Evolutionary conservation across 2,888 invertebrate species (phyloP), one percentile per base, ranked within the genome.

Genomic region (Calephelis perditalis): DNA sequence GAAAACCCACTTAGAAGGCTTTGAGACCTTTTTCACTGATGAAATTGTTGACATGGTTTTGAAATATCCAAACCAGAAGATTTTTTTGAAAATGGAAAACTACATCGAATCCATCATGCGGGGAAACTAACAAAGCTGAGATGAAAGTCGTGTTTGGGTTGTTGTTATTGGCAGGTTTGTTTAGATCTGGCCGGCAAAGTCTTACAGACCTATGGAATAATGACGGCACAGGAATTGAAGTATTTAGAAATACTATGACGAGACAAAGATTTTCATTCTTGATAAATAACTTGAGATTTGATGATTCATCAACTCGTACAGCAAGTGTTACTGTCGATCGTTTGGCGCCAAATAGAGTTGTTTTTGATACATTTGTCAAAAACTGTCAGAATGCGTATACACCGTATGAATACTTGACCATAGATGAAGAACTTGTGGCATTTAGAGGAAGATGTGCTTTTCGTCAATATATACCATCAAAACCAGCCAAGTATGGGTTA

Each of bases 231-330:
- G 62, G 57, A 10, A 62, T 62, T 15, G 62, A 60, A 12, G 46
- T 64, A n/a, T 62, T 64, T 64, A 46, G 62, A 58, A 44, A 57
- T n/a, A 64, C 64, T 36, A 62, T 64, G 61, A 15, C 37, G 56
- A 56, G 56, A 61, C 56, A 61, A 6, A 49, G 62, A 59, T 65
- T 61, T 59, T 12, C 47, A 52, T 65, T 61, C 36, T 61, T 62
- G 47, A 9, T 62, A 35, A 60, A 59, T 5, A 59, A 61, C 12
- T 36, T 63, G 35, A 60, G 62, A 58, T 62, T 62, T 60, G 62
- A 60, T 59, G 49, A 46, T 37, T 7, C 43, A 35, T 12, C 61
- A 9, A 64, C 64, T 10, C 40, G 57, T 46, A 57, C 11, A 5
- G 57, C 60, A 26, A 62, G 60, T 59, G 47, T 57, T 11, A 12